Evolutionary conservation across 2,113 vertebrate genomes (phyloP).

Genomic region (Cercocebus atys): DNA sequence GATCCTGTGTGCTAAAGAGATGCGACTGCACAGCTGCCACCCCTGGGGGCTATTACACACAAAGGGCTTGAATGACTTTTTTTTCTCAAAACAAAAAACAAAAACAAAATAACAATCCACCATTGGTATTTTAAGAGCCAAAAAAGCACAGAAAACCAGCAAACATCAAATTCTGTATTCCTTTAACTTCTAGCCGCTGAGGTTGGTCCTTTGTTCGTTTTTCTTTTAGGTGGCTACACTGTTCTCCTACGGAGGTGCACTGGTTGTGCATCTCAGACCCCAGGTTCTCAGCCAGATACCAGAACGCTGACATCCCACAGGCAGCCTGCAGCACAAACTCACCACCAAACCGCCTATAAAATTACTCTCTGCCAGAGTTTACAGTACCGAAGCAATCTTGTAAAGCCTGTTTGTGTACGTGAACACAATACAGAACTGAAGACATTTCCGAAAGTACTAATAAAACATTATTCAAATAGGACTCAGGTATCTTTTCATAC

Average conservation of each 20-base stretch:
- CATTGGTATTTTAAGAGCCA: slow-evolving; percentile 69
- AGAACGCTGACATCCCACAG: not conserved
- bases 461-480: not conserved
- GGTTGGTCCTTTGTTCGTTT: not conserved
- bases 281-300: not conserved
- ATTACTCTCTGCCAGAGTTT: not conserved
- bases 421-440: not conserved
- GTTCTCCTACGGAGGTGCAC: not conserved
- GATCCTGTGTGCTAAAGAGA: slow-evolving; percentile 75
- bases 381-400: not conserved
- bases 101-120: not conserved
- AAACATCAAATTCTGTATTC: slow-evolving; percentile 70
- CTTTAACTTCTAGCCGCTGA: slow-evolving; percentile 25
- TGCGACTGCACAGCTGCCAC: slow-evolving; percentile 71
- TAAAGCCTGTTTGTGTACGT: not conserved
- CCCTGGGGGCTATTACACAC: slow-evolving; percentile 32
- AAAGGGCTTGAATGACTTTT: slow-evolving; percentile 57
- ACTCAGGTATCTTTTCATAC: slow-evolving; percentile 54
- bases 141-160: slow-evolving; percentile 75
- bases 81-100: not conserved
- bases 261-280: not conserved
- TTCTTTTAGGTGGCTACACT: not conserved
- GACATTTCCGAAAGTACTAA: slow-evolving; percentile 20
- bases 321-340: not conserved
- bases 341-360: not conserved